A percentile compares a stretch with the other conserved stretches of the same genome.
Conservation (phyloP, 2,113 vertebrate genomes). For the Archilochus colubris region DNA sequence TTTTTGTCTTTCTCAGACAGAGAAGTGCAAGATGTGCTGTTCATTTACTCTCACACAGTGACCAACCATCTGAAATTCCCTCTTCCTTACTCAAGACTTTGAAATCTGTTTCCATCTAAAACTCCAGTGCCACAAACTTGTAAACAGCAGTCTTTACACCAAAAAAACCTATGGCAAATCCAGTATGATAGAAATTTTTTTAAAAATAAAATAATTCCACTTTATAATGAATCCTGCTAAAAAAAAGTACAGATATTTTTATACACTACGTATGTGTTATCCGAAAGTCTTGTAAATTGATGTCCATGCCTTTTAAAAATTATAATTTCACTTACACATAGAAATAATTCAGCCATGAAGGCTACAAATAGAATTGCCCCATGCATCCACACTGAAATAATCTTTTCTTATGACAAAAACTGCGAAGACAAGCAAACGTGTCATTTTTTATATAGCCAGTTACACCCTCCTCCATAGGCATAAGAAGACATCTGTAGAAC, state of each 20-base stretch:
- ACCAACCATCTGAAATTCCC: slow-evolving; percentile 30
- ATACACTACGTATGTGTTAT: background rate
- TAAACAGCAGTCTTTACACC: background rate
- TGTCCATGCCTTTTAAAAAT: background rate
- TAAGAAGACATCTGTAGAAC: background rate
- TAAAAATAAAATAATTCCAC: no score
- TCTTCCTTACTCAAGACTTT: slow-evolving; percentile 29
- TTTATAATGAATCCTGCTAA: background rate
- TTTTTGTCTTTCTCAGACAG: background rate
- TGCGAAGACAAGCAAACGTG: background rate
- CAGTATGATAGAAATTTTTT: background rate
- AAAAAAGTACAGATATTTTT: background rate
- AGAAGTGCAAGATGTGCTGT: slow-evolving; percentile 26
- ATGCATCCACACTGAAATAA: background rate
- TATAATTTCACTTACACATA: background rate
- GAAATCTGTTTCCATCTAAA: slow-evolving; percentile 15
- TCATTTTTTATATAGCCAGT: background rate
- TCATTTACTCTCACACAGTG: slow-evolving; percentile 28
- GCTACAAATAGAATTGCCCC: background rate
- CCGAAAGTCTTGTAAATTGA: background rate
- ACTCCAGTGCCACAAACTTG: background rate
- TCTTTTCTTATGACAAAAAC: background rate
- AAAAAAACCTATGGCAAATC: background rate
- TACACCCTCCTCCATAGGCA: background rate
- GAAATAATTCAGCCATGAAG: background rate